phyloP scores from a whole-genome alignment of 2,113 vertebrate genomes.

The Athene cunicularia region DNA sequence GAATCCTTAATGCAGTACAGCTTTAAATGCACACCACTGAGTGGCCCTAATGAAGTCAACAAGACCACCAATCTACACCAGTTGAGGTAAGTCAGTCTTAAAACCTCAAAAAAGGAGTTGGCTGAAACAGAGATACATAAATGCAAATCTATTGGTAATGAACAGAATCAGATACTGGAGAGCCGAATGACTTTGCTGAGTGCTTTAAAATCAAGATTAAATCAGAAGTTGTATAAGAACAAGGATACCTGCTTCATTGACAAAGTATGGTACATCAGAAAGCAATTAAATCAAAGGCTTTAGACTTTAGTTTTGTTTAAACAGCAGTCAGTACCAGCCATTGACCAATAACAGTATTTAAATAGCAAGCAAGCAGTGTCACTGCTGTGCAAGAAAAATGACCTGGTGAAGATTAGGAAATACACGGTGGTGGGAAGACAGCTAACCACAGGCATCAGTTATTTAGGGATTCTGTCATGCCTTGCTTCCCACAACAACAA shows the following conservation, averaged over 20 bases:
- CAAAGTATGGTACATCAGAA: neutral
- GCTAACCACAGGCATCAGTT: neutral
- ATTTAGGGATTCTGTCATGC: neutral
- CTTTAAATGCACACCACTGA: neutral
- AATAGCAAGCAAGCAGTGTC: neutral
- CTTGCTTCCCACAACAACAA: slow-evolving; percentile 23
- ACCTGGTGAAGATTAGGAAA: neutral
- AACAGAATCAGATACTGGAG: neutral
- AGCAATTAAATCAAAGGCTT: neutral
- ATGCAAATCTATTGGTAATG: neutral
- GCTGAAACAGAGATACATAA: neutral
- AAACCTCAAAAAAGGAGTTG: neutral
- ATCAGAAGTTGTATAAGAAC: neutral
- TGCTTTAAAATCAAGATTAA: neutral
- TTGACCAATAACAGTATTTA: neutral
- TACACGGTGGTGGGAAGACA: neutral
- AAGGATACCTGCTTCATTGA: neutral
- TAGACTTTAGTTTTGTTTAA: neutral
- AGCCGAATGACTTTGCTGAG: neutral
- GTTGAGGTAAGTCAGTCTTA: neutral
- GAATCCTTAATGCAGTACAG: neutral
- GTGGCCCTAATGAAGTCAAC: neutral
- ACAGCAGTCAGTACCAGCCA: neutral
- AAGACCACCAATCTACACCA: neutral
- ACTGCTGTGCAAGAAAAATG: neutral